Conservation (phyloP, 1,140 invertebrate genomes). For the Episyrphus balteatus region DNA sequence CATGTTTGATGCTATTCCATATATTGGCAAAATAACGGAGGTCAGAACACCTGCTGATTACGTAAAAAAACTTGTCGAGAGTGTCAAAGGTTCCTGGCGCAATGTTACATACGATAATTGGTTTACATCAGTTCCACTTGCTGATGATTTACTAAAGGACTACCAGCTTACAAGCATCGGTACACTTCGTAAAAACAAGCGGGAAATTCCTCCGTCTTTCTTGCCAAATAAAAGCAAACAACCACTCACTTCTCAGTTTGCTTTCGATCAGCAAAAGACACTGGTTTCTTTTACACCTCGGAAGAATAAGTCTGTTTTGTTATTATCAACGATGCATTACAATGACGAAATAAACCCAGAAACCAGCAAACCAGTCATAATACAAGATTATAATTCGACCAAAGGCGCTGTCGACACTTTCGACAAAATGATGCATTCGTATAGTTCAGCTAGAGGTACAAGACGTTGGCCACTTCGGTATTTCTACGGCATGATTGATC, state of each 20-base stretch:
- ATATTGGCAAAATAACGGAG: slow-evolving; percentile 21
- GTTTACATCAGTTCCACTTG: slow-evolving; percentile 30
- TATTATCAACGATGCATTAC: not conserved
- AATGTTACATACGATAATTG: slow-evolving; percentile 37
- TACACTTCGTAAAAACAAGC: slow-evolving; percentile 1
- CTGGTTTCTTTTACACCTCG: not conserved
- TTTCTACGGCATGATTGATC: no score
- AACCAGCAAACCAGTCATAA: slow-evolving; percentile 1
- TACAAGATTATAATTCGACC: not conserved
- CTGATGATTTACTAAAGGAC: slow-evolving; percentile 13
- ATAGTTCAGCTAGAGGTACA: no score
- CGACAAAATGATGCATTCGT: not conserved
- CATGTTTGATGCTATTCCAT: slow-evolving; percentile 17
- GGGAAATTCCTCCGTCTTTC: not conserved
- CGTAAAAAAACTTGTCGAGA: not conserved
- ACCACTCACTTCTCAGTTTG: not conserved
- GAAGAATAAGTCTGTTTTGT: not conserved
- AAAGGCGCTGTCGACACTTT: slow-evolving; percentile 1
- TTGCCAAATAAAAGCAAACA: not conserved
- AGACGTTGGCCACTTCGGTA: no score
- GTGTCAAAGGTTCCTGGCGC: slow-evolving; percentile 21
- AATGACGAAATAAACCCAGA: not conserved
- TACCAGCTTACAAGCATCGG: not conserved
- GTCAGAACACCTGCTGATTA: slow-evolving; percentile 4
- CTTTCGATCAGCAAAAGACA: not conserved